Percentiles rank a stretch among this genome's conserved stretches.
These are phyloP conservation scores for Caenorhabditis parvicauda DNA, from an alignment of 2,888 invertebrate species.

Conservation along the genomic window DNA sequence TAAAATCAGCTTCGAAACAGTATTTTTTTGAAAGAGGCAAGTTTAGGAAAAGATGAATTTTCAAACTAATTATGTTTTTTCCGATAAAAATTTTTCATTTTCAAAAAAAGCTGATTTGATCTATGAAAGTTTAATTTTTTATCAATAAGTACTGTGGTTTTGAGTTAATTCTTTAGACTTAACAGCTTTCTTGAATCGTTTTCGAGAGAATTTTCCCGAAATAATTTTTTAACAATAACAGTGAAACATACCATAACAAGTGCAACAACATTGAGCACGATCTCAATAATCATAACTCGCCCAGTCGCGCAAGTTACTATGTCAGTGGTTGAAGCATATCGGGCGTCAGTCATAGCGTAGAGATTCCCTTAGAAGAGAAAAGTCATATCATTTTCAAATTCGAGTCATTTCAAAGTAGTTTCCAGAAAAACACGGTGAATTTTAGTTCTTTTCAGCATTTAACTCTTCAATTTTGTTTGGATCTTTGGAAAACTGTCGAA, in stretches of 20 bases:
- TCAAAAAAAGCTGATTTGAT: too few species aligned
- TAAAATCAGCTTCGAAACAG: too few species aligned
- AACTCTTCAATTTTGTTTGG: not conserved
- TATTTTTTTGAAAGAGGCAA: too few species aligned
- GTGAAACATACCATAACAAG: slow-evolving; percentile 33
- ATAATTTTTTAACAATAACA: too few species aligned
- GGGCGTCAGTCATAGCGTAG: slow-evolving; percentile 53
- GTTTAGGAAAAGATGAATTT: too few species aligned
- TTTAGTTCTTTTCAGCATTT: not conserved
- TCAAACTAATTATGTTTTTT: too few species aligned
- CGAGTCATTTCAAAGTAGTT: too few species aligned
- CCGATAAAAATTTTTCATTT: not conserved
- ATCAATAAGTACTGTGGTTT: not conserved
- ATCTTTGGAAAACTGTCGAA: too few species aligned
- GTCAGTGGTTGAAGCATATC: slow-evolving; percentile 50
- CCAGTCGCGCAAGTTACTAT: slow-evolving; percentile 57
- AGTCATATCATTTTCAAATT: too few species aligned
- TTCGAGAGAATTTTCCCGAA: not conserved
- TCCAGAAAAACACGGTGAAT: too few species aligned
- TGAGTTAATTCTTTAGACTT: not conserved
- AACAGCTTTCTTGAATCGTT: not conserved
- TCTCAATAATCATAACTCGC: slow-evolving; percentile 54
- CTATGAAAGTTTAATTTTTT: not conserved
- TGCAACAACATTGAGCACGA: slow-evolving; percentile 50
- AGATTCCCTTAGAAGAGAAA: slow-evolving; percentile 48